Percentiles rank a stretch among this genome's conserved stretches.
Evolutionary conservation across 2,797 vertebrate genomes (phyloP).

Genomic region (Helicolenus hilgendorfi): DNA sequence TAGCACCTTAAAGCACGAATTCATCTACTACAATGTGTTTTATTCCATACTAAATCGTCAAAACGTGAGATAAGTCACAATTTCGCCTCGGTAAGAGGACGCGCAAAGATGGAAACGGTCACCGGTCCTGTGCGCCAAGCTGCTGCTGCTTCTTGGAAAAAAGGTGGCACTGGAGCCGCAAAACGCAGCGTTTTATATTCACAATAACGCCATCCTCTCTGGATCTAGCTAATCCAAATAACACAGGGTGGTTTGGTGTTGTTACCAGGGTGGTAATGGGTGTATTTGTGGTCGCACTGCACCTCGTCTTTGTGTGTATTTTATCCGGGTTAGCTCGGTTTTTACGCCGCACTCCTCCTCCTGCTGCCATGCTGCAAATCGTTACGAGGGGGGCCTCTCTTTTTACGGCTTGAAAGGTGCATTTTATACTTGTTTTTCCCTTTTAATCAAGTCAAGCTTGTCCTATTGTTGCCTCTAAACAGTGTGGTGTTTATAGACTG

Average conservation of each 20-base stretch:
- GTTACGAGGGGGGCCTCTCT: slow-evolving; percentile 92
- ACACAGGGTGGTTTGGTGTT: slow-evolving; percentile 24
- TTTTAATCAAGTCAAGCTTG: slow-evolving; percentile 96
- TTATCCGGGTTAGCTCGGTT: slow-evolving; percentile 88
- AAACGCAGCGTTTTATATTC: slow-evolving; percentile 88
- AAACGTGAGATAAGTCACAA: background rate
- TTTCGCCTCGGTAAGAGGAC: slow-evolving; percentile 85
- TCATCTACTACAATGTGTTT: slow-evolving; percentile 44
- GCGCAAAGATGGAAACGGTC: slow-evolving; percentile 93
- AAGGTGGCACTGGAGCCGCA: slow-evolving; percentile 87
- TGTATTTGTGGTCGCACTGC: slow-evolving; percentile 55
- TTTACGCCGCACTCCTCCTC: slow-evolving; percentile 90
- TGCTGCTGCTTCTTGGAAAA: slow-evolving; percentile 87
- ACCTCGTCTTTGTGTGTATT: slow-evolving; percentile 83
- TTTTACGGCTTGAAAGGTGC: slow-evolving; percentile 94
- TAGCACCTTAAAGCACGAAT: slow-evolving; percentile 1
- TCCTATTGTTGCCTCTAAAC: slow-evolving; percentile 93
- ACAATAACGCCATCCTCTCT: slow-evolving; percentile 14
- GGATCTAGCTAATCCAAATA: slow-evolving; percentile 16
- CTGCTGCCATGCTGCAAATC: slow-evolving; percentile 90
- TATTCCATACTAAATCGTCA: slow-evolving; percentile 5
- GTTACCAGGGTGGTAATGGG: slow-evolving; percentile 18
- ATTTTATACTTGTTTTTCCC: slow-evolving; percentile 94
- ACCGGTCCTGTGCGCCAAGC: slow-evolving; percentile 89
- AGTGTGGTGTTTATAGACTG: slow-evolving; percentile 85